Evolutionary conservation across 2,113 vertebrate species (phyloP), one percentile per base, ranked within the genome.

Genomic region (Rhipidura dahli): DNA sequence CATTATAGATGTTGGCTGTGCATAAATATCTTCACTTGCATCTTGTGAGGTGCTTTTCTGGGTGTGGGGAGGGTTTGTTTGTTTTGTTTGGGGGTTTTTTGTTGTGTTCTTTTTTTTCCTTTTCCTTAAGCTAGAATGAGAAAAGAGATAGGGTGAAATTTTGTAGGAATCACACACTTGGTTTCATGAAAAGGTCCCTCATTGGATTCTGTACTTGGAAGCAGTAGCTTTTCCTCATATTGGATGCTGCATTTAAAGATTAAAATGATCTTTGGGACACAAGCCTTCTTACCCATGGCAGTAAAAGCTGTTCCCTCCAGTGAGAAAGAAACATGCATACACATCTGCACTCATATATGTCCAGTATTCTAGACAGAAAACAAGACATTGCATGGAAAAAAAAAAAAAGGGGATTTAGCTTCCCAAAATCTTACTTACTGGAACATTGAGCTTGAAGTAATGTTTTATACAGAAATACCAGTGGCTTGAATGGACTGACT

Each of bases 271-370:
- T 60, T 44, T 76, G 16, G 16, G 40, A 60, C 11, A 57, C 28
- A 69, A 56, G 1, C 2, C 12, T 60, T 79, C 56, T 50, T 33
- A 83, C 6, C 4, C 2, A 16, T 0, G 0, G 9, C 12, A 39
- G 10, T 79, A 76, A 79, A 75, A 85, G 30, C 20, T 63, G 10
- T 54, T 71, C 3, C 26, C 4, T 63, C 16, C 14, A 26, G 19
- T 35, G 28, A 65, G 77, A 72, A 69, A 23, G 10, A 11, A 15
- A 54, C 10, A 28, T 0, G 1, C 1, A 15, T 4, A 47, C 13
- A 70, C 3, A 37, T 7, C 4, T 39, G 26, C 18, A 35, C 7
- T 30, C 15, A 65, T 26, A 14, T 4, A 8, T 13, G 11, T 30
- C 14, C 33, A 35, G 11, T 27, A 24, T 4, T 8, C 7, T 61